phyloP scores from a whole-genome alignment of 2,888 invertebrate genomes.

The Cinara cedri region DNA sequence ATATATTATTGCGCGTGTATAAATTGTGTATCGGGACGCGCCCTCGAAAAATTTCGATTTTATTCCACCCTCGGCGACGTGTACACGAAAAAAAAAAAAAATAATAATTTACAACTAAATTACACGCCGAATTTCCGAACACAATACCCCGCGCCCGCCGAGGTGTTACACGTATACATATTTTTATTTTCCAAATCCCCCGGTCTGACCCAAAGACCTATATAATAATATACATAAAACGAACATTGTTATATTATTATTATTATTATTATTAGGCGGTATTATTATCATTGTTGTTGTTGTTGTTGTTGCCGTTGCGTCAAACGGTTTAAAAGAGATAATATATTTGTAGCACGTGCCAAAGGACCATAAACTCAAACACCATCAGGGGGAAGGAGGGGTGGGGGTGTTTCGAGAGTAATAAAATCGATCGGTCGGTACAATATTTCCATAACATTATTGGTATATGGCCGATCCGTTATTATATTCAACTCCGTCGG shows the following conservation, averaged over 20 bases:
- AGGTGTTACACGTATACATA: too few species aligned
- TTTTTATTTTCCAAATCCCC: conserved; percentile 37
- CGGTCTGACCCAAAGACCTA: conserved; percentile 53
- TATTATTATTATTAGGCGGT: conserved; percentile 40
- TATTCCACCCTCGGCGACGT: conserved; percentile 39
- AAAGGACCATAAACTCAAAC: conserved; percentile 28
- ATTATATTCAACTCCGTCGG: too few species aligned
- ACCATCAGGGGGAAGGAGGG: too few species aligned
- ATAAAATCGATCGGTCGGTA: conserved; percentile 33
- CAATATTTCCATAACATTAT: conserved; percentile 7
- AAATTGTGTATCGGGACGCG: too few species aligned
- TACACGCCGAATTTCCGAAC: conserved; percentile 44
- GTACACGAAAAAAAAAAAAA: too few species aligned
- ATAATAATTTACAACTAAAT: conserved; percentile 46
- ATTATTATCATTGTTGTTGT: too few species aligned
- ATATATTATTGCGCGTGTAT: too few species aligned
- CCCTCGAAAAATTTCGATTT: conserved; percentile 49
- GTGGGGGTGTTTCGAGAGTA: conserved; percentile 23
- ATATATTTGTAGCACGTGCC: conserved; percentile 48
- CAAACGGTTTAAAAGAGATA: conserved; percentile 27
- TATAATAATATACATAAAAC: conserved; percentile 7
- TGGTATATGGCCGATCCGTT: background rate
- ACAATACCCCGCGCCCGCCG: too few species aligned
- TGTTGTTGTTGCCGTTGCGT: too few species aligned
- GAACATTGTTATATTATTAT: conserved; percentile 26